phyloP scores from a whole-genome alignment of 2,797 vertebrate genomes.

The Lepus oiostolus region DNA sequence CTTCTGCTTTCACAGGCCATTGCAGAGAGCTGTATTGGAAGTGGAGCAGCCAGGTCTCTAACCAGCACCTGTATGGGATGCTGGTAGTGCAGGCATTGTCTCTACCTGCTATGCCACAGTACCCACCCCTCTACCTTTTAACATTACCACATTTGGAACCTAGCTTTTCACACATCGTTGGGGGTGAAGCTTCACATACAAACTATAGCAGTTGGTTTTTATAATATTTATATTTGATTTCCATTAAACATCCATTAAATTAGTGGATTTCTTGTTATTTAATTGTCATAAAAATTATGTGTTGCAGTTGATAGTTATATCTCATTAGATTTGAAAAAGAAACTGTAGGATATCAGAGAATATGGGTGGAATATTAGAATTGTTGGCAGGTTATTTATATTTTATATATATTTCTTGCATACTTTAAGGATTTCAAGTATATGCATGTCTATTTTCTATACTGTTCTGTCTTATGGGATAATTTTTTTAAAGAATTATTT shows the following conservation, averaged over 20 bases:
- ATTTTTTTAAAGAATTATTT: neutral
- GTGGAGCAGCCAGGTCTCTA: no score
- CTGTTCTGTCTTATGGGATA: neutral
- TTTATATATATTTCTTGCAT: slow-evolving; percentile 16
- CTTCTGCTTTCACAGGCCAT: no score
- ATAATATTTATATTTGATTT: neutral
- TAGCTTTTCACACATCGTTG: neutral
- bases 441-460: neutral
- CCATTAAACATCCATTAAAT: neutral
- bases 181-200: neutral
- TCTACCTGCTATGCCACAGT: no score
- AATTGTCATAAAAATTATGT: neutral
- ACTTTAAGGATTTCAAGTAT: neutral
- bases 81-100: no score
- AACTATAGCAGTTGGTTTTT: neutral
- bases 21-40: no score
- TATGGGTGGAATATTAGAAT: neutral
- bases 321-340: slow-evolving; percentile 9
- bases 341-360: neutral
- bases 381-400: slow-evolving; percentile 9
- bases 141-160: neutral
- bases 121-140: neutral
- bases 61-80: no score
- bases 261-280: neutral
- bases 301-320: neutral